phyloP scores from a whole-genome alignment of 2,888 invertebrate genomes.

The Pyrrhia umbra region DNA sequence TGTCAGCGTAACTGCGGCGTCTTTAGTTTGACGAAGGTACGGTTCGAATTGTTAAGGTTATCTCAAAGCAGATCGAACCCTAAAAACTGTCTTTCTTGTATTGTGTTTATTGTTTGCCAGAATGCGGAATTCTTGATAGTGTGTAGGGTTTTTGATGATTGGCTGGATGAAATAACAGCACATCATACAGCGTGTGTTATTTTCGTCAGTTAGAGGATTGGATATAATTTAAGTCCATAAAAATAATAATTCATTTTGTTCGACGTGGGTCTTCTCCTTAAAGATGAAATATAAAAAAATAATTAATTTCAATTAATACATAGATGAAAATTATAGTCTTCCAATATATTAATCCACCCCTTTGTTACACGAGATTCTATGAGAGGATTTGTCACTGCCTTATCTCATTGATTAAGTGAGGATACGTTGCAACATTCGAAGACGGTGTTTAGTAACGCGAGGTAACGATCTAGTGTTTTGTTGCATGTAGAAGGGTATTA shows the following conservation, averaged over 20 bases:
- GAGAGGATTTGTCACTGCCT: slow-evolving; percentile 48
- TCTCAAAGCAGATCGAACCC: slow-evolving; percentile 78
- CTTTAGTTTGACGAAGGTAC: slow-evolving; percentile 87
- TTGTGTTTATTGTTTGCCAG: slow-evolving; percentile 74
- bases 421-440: slow-evolving; percentile 42
- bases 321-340: slow-evolving; percentile 19
- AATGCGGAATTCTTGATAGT: slow-evolving; percentile 63
- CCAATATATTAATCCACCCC: slow-evolving; percentile 15
- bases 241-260: no score
- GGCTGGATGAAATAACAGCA: slow-evolving; percentile 63
- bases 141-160: slow-evolving; percentile 58
- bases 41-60: slow-evolving; percentile 80
- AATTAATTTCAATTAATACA: no score
- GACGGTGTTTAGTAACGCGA: slow-evolving; percentile 18
- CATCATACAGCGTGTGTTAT: no score
- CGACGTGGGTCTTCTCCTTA: no score
- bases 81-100: slow-evolving; percentile 67
- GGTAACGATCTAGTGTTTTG: slow-evolving; percentile 19
- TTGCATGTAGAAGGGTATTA: slow-evolving; percentile 16
- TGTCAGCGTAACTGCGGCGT: slow-evolving; percentile 82
- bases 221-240: no score
- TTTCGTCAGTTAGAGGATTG: no score
- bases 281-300: no score
- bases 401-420: slow-evolving; percentile 68
- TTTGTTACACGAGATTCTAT: slow-evolving; percentile 29